Evolutionary conservation across 1,140 invertebrate species (phyloP).

Genomic region (Pemphigus obesinymphae): DNA sequence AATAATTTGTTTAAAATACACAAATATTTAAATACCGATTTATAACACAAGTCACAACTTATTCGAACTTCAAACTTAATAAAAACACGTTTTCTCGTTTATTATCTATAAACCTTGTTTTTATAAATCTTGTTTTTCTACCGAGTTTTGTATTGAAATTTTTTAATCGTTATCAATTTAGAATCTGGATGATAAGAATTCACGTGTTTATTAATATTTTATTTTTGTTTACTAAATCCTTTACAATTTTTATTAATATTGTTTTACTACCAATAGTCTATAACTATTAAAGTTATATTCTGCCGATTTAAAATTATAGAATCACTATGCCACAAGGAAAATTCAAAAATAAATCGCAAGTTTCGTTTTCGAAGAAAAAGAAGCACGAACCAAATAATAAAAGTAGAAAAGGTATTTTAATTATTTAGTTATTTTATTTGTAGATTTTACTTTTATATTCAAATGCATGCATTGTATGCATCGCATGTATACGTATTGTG

Average conservation of each 20-base stretch:
- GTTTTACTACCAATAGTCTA: too few species aligned
- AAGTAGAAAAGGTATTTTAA: slow-evolving; percentile 19
- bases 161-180: not conserved
- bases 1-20: too few species aligned
- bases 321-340: slow-evolving; percentile 23
- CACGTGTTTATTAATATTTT: not conserved
- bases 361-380: slow-evolving; percentile 14
- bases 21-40: too few species aligned
- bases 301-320: not conserved
- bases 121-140: too few species aligned
- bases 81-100: too few species aligned
- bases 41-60: too few species aligned
- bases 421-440: not conserved
- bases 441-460: not conserved
- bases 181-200: not conserved
- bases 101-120: too few species aligned
- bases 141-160: too few species aligned
- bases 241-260: too few species aligned
- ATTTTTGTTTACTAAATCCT: not conserved
- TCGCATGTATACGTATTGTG: too few species aligned
- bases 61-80: too few species aligned
- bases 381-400: not conserved
- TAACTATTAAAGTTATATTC: too few species aligned
- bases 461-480: not conserved
- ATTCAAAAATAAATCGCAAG: slow-evolving; percentile 36